Base-by-base conservation (phyloP, 2,113 vertebrate species). In the Gila orcuttii region DNA sequence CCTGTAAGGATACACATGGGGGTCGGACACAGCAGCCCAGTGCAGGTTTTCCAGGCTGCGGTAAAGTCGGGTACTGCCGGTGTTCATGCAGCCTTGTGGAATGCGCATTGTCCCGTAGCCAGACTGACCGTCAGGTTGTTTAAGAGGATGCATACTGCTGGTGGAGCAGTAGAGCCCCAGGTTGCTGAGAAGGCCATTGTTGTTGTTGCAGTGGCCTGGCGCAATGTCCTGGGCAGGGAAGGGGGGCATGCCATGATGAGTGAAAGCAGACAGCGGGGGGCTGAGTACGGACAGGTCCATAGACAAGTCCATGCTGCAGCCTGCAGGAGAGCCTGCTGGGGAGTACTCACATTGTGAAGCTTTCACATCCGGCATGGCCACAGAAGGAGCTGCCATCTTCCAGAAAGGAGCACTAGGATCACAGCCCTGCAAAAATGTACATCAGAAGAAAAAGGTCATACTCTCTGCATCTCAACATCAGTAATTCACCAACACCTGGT, bases 1-100 rank as follows among this genome's bases (percentile, higher is more conserved):
- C 82, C 93, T 93, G 90, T 93, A 95, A 36, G 86, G 86, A 8
- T 92, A 94, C 60, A 93, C 76, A 9, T 92, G 89, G 13, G 92
- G 86, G 83, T 97, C 94, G 13, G 93, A 85, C 57, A 91, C 45
- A 0, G 89, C 21, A 87, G 90, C 92, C 96, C 95, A 96, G 90
- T 94, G 96, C n/a, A 98, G 93, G 92, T 97, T 96, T 92, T 98
- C 97, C 95, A 97, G 94, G 64, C 97, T 98, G 75, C 94, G 95
- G 87, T 96, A 97, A 69, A 96, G 94, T 85, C 96, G 92, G 12
- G 93, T 89, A 45, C 90, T 82, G 1, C 42, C 86, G 0, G 81
- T 78, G 55, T 90, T 90, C 25, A 80, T 0, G 15, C 77, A 92
- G 45, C 89, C 85, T 13, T 89, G 88, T 0, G 79, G 84, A 8